phyloP scores from a whole-genome alignment of 2,113 vertebrate species.

The Boleophthalmus pectinirostris region DNA sequence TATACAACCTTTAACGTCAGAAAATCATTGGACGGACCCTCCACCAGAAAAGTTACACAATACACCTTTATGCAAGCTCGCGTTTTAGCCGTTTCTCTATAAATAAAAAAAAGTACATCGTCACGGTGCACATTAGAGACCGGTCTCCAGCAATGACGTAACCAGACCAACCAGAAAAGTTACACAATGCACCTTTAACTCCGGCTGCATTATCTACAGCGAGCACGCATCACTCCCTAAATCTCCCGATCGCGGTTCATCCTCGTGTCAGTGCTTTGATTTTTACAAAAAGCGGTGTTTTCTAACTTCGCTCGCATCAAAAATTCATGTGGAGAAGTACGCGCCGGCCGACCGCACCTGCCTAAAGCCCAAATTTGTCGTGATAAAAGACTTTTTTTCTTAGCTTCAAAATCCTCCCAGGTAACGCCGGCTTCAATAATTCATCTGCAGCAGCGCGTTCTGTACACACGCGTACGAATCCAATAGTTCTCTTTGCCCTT shows the following conservation, averaged over 20 bases:
- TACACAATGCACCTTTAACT: too few species aligned
- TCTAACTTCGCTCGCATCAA: background rate
- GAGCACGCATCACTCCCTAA: too few species aligned
- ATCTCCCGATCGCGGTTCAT: background rate
- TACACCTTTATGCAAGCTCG: too few species aligned
- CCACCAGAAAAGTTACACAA: too few species aligned
- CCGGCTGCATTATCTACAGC: too few species aligned
- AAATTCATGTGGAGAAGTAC: background rate
- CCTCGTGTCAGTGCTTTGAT: background rate
- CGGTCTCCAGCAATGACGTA: too few species aligned
- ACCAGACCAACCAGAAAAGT: too few species aligned
- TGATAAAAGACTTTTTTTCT: constrained; percentile 6
- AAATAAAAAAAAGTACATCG: too few species aligned
- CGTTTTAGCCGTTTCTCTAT: too few species aligned
- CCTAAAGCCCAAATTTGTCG: constrained; percentile 8
- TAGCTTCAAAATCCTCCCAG: background rate
- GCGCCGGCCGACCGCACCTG: background rate
- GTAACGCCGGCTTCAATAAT: background rate
- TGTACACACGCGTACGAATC: background rate
- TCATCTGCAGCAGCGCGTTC: background rate
- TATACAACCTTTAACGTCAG: too few species aligned
- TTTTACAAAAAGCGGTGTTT: background rate
- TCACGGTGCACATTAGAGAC: too few species aligned
- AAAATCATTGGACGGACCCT: too few species aligned
- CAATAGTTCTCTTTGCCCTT: constrained; percentile 1